Evolutionary conservation across 2,888 invertebrate genomes (phyloP), one percentile per base, ranked within the genome.

Genomic region (Aromia moschata): DNA sequence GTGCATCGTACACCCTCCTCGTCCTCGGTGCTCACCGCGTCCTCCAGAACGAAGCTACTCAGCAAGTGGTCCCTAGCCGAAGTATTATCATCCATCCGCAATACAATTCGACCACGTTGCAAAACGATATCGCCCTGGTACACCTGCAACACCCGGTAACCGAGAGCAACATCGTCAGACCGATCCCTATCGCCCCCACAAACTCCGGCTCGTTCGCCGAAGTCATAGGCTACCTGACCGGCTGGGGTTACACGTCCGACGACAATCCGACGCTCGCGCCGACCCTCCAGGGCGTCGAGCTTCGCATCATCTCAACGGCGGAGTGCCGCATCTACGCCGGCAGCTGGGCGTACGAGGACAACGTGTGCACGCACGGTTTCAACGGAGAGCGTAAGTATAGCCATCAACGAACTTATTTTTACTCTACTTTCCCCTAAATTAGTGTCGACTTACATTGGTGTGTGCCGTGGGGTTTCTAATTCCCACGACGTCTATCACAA

Each of bases 311-410:
- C 46, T 76, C 74, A 1, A 83, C 83, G 57, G 52, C 64, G 0
- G 74, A 70, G 1, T 85, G 85, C 65, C 82, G 2, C 81, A 67
- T 70, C 62, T 1, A 77, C 75, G 51, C 83, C 78, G 65, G 72
- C 75, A 1, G 71, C 81, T 1, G 2, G 52, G 71, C 0, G 74
- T 83, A 20, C 77, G 80, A 15, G 71, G 69, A 80, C 45, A 82
- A 84, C 62, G 62, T 85, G 5, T 85, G 85, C 64, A n/a, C n/a
- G n/a, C n/a, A n/a, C n/a, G n/a, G n/a, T n/a, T n/a, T n/a, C n/a
- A n/a, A n/a, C n/a, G n/a, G n/a, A n/a, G n/a, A n/a, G n/a, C n/a
- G n/a, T n/a, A n/a, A n/a, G n/a, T n/a, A n/a, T n/a, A n/a, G n/a
- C n/a, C n/a, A n/a, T n/a, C n/a, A n/a, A n/a, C n/a, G n/a, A n/a